phyloP scores from a whole-genome alignment of 92 coral and sea anemone species.

The Hydrozoanthus gracilis region DNA sequence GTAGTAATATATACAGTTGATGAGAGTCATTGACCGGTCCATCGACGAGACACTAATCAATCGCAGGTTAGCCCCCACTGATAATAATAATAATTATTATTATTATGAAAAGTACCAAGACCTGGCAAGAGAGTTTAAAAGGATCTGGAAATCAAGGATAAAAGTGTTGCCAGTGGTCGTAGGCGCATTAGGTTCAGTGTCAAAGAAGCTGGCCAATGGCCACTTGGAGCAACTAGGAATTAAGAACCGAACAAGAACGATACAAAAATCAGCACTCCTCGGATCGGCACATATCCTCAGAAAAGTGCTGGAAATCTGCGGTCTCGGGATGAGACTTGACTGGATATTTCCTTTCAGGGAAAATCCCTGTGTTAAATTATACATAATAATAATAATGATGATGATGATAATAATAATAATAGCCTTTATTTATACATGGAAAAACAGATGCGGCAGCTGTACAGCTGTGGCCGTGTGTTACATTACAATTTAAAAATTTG shows the following conservation, averaged over 20 bases:
- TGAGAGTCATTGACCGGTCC: no score
- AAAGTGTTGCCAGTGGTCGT: constrained; percentile 7
- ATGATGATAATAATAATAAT: no score
- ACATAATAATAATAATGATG: neutral
- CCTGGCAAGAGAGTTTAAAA: neutral
- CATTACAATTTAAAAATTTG: no score
- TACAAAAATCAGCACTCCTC: constrained; percentile 5
- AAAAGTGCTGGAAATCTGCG: constrained; percentile 12
- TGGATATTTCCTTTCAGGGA: neutral
- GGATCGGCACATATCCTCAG: constrained; percentile 16
- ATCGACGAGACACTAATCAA: no score
- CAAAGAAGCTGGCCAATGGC: constrained; percentile 25
- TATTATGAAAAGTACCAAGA: neutral
- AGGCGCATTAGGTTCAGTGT: constrained; percentile 23
- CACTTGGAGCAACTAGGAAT: constrained; percentile 28
- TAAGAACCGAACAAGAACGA: constrained; percentile 14
- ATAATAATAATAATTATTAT: no score
- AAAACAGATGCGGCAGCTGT: no score
- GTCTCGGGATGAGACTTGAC: constrained; percentile 2
- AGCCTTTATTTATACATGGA: no score
- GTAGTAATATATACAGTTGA: no score
- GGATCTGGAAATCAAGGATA: neutral
- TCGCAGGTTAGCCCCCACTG: no score
- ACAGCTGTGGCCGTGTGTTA: no score
- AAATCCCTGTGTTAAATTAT: neutral